Percentiles rank a stretch among this genome's conserved stretches.
Conservation (phyloP, 2,888 invertebrate genomes). For the Nemapogon koenigi region DNA sequence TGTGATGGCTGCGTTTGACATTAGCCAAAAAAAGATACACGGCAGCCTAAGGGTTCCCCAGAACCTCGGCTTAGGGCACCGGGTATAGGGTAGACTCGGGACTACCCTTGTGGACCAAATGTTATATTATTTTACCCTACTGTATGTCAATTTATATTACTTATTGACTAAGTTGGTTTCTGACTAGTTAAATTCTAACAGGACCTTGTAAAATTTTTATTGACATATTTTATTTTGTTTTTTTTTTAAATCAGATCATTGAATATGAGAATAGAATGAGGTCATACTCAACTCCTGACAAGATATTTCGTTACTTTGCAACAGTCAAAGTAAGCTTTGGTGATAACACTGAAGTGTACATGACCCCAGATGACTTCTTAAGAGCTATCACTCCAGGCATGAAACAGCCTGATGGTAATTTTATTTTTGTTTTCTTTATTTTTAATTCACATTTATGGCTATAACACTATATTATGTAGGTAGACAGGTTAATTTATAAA, state of each 20-base stretch:
- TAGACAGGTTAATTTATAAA: background rate
- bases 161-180: no score
- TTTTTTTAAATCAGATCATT: slow-evolving; percentile 76
- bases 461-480: slow-evolving; percentile 1
- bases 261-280: slow-evolving; percentile 98
- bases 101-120: no score
- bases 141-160: no score
- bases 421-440: slow-evolving; percentile 17
- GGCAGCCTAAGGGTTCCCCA: no score
- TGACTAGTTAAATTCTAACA: no score
- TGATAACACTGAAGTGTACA: slow-evolving; percentile 79
- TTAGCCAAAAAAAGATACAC: no score
- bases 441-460: slow-evolving; percentile 5
- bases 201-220: no score
- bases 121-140: no score
- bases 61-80: no score
- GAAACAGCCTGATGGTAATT: slow-evolving; percentile 94
- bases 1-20: no score
- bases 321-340: slow-evolving; percentile 81
- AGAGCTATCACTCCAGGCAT: slow-evolving; percentile 95
- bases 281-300: slow-evolving; percentile 96
- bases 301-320: slow-evolving; percentile 98
- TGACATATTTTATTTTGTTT: slow-evolving; percentile 19
- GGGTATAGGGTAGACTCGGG: no score
- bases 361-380: slow-evolving; percentile 98